Base-by-base conservation (phyloP, 2,888 invertebrate species). In the Beris morrisii region DNA sequence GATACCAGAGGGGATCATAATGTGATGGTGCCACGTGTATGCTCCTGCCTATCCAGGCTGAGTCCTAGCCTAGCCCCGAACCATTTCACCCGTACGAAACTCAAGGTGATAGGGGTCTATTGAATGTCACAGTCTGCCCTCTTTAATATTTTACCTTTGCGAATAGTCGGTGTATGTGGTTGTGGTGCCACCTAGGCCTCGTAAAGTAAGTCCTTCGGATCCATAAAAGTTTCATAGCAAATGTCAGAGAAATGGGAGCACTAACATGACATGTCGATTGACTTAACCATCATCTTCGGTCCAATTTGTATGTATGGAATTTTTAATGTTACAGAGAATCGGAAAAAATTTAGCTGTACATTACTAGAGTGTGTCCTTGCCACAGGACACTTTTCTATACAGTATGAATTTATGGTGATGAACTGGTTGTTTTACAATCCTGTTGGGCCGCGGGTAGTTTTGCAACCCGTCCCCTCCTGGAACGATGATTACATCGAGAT, bases 241-340 rank as follows among this genome's bases (percentile, higher is more conserved):
- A 48, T 50, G 48, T 32, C 48, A 48, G 31, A 59, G 58, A 61
- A 61, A 46, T 48, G 15, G 22, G 50, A 61, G 50, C 50, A 52
- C 32, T 61, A 38, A 61, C 50, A 48, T 61, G 52, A 52, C 61
- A 38, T 61, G 50, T 61, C 52, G 61, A 44, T 43, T 61, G 59
- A 32, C 59, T 59, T 48, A 28, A 38, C 9, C 61, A 43, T 61
- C 61, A 61, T 61, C 50, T 52, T 43, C 38, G 61, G 38, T 22
- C 61, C 61, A 61, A 61, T 61, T 52, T 61, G 52, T 61, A 61
- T 61, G 61, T 61, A 61, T 61, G 61, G 61, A 61, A 61, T 61
- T 61, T 61, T 59, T 61, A 38, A 30, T 61, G 61, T 32, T 45
- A 38, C 38, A 50, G 43, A 52, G 50, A 50, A 22, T n/a, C 50